Base-by-base conservation (phyloP, 2,113 vertebrate species). In the Regulus satrapa region DNA sequence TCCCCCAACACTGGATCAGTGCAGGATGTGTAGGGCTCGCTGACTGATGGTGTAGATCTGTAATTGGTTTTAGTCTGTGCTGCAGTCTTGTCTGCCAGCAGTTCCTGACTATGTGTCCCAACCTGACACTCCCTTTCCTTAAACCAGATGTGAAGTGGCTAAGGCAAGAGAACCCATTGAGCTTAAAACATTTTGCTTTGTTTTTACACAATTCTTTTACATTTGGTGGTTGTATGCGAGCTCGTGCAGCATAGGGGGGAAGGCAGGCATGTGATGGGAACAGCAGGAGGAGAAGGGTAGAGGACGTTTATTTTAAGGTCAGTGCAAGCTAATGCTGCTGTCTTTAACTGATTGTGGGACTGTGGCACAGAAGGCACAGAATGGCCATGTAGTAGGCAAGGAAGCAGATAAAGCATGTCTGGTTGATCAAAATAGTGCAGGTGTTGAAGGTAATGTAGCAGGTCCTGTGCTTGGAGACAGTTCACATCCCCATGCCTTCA, bases 401-500 rank as follows among this genome's bases (percentile, higher is more conserved):
- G 82, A 74, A 80, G 36, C 43, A 96, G 92, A 93, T 93, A 95
- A 88, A 71, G 16, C 15, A 31, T 62, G 67, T 58, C 81, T 94
- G 59, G 67, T 79, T 90, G 89, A 82, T 97, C 73, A 95, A 96
- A 97, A 93, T 92, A 97, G 95, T 85, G 55, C 88, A 94, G 86
- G 89, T 93, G 89, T 96, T 87, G 69, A 77, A 95, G 81, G 49
- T 67, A 78, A 85, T 62, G 58, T 91, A 64, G 63, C 87, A 93
- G 92, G 54, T 85, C 85, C 55, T 43, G 40, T 64, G 40, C 43
- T 73, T 94, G 81, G 74, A 69, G 62, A 46, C 0, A 0, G 78
- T 73, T 91, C 72, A 25, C 5, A 20, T 77, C 63, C 45, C 32
- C 9, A 8, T 91, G 89, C 49, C 81, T 89, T 56, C 48, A 88